Evolutionary conservation across 2,113 vertebrate species (phyloP).

Genomic region (Grammomys dolichurus): DNA sequence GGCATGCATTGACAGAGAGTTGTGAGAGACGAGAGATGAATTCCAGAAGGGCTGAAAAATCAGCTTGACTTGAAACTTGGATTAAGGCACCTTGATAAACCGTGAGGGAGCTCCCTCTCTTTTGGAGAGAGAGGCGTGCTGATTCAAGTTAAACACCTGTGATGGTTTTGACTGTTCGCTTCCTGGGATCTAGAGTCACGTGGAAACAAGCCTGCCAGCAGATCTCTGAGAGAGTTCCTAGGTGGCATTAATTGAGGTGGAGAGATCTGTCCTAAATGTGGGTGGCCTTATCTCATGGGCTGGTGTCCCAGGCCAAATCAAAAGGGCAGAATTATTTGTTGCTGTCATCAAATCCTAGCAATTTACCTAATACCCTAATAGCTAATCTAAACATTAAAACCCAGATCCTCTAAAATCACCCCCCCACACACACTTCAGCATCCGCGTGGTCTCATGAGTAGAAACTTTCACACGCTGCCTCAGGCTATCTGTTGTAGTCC

Average conservation of each 20-base stretch:
- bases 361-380: neutral
- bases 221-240: neutral
- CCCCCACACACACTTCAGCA: neutral
- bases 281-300: neutral
- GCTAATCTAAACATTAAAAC: neutral
- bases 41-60: neutral
- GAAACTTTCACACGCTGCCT: neutral
- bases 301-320: neutral
- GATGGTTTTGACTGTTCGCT: neutral
- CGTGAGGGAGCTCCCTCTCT: too few species aligned
- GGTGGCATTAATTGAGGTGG: neutral
- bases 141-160: neutral
- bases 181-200: neutral
- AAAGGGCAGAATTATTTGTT: neutral
- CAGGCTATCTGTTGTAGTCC: neutral
- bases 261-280: neutral
- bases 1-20: neutral
- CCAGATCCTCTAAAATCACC: neutral
- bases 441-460: neutral
- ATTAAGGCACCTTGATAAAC: neutral
- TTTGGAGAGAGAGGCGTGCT: neutral
- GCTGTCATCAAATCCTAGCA: neutral
- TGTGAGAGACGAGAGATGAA: neutral
- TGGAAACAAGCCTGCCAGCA: neutral
- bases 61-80: neutral